Evolutionary conservation across 92 coral and sea anemone species (phyloP), one percentile per base, ranked within the genome.

Genomic region (Hydrozoanthus gracilis): DNA sequence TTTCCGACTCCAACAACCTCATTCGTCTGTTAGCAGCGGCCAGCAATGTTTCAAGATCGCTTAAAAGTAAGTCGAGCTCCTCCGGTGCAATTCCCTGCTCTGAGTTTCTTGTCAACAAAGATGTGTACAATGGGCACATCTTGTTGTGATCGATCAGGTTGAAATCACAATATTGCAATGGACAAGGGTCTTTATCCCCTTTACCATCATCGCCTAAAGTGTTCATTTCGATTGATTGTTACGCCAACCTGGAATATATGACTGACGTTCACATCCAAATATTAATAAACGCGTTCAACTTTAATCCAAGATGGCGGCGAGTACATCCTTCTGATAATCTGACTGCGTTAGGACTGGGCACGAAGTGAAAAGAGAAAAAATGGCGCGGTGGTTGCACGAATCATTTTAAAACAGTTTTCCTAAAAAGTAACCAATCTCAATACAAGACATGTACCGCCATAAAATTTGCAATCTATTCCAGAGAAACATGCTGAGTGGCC

Each of bases 1-100:
- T 97, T 87, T 97, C 99, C 44, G 98, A 79, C 71, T 97, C 99
- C 51, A 97, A 86, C 48, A 95, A 86, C 79, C 99, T 86, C 68
- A 92, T 86, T 44, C 99, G 94, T 13, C 99, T 95, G 88, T 97
- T 97, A 20, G 96, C 98, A 4, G 95, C 97, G 4, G 99, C 99
- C 4, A 97, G 90, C 27, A 97, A 89, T 17, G 99, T 97, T 95
- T 97, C 99, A 45, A 97, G 91, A 87, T 97, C 99, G 68, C 99
- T 97, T 72, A 94, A 95, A 44, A 97, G 92, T 89, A 97, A 88
- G 87, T 92, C 94, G 17, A 97, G 94, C 39, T 97, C 98, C 39
- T 97, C 98, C 0, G 93, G 92, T 17, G 93, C 86, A 6, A 96
- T 85, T 45, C 98, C 96, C 88, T 97, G 92, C 62, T 97, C 99